phyloP scores from a whole-genome alignment of 1,140 invertebrate genomes.

The Caenorhabditis briggsae region DNA sequence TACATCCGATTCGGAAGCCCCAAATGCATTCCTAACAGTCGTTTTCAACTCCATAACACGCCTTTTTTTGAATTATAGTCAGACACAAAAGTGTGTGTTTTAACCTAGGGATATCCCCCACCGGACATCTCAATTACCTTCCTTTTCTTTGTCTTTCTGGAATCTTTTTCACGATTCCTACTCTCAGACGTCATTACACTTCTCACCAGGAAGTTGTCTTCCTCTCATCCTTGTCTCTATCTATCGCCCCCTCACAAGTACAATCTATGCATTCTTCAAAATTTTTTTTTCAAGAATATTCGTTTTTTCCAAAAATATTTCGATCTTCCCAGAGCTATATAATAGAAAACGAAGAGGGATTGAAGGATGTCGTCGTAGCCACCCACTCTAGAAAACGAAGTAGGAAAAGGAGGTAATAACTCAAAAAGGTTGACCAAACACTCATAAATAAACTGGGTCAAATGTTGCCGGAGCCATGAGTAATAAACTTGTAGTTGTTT shows the following conservation, averaged over 20 bases:
- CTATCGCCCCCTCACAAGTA: slow-evolving; percentile 13
- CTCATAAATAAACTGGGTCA: slow-evolving; percentile 1
- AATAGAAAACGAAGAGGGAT: not conserved
- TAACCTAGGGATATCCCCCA: too few species aligned
- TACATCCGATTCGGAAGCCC: too few species aligned
- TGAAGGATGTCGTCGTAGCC: not conserved
- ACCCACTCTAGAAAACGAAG: slow-evolving; percentile 4
- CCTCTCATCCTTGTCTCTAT: slow-evolving; percentile 52
- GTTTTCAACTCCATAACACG: too few species aligned
- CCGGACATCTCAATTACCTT: too few species aligned
- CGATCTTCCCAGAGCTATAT: not conserved
- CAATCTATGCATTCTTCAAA: not conserved
- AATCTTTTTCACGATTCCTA: not conserved
- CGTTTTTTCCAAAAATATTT: slow-evolving; percentile 13
- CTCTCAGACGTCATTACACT: not conserved
- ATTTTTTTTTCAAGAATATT: slow-evolving; percentile 1
- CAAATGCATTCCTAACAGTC: too few species aligned
- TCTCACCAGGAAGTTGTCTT: slow-evolving; percentile 1
- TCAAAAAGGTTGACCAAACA: slow-evolving; percentile 9
- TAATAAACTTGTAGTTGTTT: slow-evolving; percentile 14
- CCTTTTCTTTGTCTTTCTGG: not conserved
- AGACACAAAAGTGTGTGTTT: too few species aligned
- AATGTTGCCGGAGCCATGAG: not conserved
- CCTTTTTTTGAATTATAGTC: too few species aligned
- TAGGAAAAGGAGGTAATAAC: slow-evolving; percentile 26